Conservation (phyloP, 2,797 vertebrate genomes). For the Notolabrus celidotus region DNA sequence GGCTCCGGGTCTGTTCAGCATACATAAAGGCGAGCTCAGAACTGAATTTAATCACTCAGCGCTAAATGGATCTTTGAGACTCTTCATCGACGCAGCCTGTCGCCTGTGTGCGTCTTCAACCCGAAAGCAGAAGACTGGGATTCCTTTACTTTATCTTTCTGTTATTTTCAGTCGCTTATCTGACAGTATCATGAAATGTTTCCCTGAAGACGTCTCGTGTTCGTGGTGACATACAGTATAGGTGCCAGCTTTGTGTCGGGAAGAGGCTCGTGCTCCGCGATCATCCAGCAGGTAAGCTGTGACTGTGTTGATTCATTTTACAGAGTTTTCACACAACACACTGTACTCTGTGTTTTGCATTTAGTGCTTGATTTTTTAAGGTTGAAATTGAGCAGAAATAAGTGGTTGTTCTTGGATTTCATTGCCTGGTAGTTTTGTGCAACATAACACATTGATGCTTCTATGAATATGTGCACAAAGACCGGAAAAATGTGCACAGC, state of each 20-base stretch:
- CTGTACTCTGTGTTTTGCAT: slow-evolving; percentile 13
- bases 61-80: slow-evolving; percentile 86
- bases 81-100: slow-evolving; percentile 85
- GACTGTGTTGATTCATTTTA: slow-evolving; percentile 32
- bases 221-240: slow-evolving; percentile 71
- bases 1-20: slow-evolving; percentile 74
- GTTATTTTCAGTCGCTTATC: background rate
- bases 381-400: background rate
- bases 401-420: background rate
- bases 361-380: background rate
- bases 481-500: slow-evolving; percentile 2
- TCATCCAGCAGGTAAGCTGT: slow-evolving; percentile 79
- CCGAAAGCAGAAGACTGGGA: slow-evolving; percentile 73
- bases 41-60: slow-evolving; percentile 82
- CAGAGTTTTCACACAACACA: slow-evolving; percentile 28
- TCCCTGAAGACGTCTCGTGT: slow-evolving; percentile 70
- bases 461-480: background rate
- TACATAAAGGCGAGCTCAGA: slow-evolving; percentile 77
- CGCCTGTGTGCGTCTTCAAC: slow-evolving; percentile 70
- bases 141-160: slow-evolving; percentile 63
- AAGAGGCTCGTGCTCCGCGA: slow-evolving; percentile 68
- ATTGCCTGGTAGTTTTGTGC: slow-evolving; percentile 14
- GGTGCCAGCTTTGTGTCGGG: slow-evolving; percentile 68
- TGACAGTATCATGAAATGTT: slow-evolving; percentile 51
- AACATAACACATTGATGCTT: slow-evolving; percentile 14